phyloP scores from a whole-genome alignment of 2,113 vertebrate species.

The Amphiprion ocellaris region DNA sequence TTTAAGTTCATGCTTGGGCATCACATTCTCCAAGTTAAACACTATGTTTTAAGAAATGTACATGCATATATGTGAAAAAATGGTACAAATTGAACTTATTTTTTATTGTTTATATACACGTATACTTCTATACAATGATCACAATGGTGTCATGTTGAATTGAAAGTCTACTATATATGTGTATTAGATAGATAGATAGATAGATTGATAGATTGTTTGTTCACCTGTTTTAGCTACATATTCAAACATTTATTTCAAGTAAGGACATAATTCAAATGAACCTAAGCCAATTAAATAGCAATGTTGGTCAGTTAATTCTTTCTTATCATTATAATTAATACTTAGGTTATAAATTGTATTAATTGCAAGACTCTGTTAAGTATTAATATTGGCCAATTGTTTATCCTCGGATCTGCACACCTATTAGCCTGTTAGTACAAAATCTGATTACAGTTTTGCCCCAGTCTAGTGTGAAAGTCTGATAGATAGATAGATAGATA shows the following conservation, averaged over 20 bases:
- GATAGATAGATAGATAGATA: too few species aligned
- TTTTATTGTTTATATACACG: too few species aligned
- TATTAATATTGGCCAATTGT: not conserved
- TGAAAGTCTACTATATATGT: too few species aligned
- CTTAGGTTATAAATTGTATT: not conserved
- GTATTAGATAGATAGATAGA: not conserved
- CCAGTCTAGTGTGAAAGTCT: not conserved
- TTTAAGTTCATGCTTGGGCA: not conserved
- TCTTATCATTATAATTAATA: not conserved
- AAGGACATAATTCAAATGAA: too few species aligned
- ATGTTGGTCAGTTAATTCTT: not conserved
- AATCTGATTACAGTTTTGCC: conserved; percentile 9
- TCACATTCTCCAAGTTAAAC: not conserved
- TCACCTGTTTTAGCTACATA: too few species aligned
- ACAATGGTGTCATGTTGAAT: too few species aligned
- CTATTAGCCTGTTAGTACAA: not conserved
- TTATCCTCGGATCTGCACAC: not conserved
- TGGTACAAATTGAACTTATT: too few species aligned
- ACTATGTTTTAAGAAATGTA: not conserved
- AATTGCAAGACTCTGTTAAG: not conserved
- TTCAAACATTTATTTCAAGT: too few species aligned
- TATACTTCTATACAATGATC: too few species aligned
- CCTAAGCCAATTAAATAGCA: not conserved
- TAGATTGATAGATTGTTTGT: conserved; percentile 13
- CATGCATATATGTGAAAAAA: not conserved